Base-by-base conservation (phyloP, 2,888 invertebrate species). In the Emmelina monodactyla region DNA sequence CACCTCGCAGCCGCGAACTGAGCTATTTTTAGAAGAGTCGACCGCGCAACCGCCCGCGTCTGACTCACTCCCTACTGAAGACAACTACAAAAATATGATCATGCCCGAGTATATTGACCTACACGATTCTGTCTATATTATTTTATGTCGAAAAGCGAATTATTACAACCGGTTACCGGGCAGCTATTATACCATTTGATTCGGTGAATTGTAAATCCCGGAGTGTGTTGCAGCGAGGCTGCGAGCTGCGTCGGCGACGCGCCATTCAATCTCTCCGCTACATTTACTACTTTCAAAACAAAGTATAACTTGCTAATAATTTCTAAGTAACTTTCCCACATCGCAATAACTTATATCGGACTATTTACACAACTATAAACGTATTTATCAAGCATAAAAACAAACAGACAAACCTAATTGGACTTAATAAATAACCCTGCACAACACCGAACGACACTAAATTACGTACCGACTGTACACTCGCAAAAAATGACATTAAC, bases 81-180 rank as follows among this genome's bases (percentile, higher is more conserved):
- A 25, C 25, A 25, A 25, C 25, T 25, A 25, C 25, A 11, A 25
- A 25, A 25, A 25, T 25, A 25, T 25, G 3, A 25, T 25, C 25
- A 25, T 25, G 25, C 25, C 9, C 25, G 25, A 25, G 25, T 25
- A 25, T 25, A 25, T 25, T 25, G 25, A 25, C 25, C 25, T 25
- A 25, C 11, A 25, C 25, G 25, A 25, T 25, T 25, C 25, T 11
- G 25, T 25, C 25, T 25, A 25, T 25, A 25, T 25, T 25, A 25
- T 25, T 25, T 25, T 25, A 25, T 25, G 25, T 25, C 25, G 25
- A 25, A 25, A 25, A 25, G 25, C 25, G 25, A 25, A 25, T 25
- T 25, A 25, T 25, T 25, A 25, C 25, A 25, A 25, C 25, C 25
- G 25, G 25, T 25, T 25, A 25, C 25, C 25, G n/a, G 11, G 19